Evolutionary conservation across 2,888 invertebrate genomes (phyloP), one percentile per base, ranked within the genome.

Genomic region (Hypsopygia costalis): DNA sequence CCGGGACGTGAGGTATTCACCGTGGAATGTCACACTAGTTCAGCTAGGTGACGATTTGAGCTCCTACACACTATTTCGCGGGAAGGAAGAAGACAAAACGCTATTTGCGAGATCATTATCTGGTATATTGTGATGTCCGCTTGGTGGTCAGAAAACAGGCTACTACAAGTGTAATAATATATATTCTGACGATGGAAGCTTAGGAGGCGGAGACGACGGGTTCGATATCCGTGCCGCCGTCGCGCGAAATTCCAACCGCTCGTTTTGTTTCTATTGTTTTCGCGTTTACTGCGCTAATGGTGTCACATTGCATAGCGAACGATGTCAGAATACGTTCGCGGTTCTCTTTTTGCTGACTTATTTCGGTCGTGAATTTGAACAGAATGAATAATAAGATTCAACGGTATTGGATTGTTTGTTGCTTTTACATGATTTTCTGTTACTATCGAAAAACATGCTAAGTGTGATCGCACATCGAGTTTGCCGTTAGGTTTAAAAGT

Each of bases 241-340:
- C 69, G 75, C 71, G 80, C 76, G 66, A 79, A 79, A 81, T 82
- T 72, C 81, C 78, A 41, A 38, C 65, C 53, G 50, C 58, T 69
- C 62, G 59, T 70, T 73, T 81, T 81, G 67, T 61, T 82, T 55
- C 54, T 73, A 71, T 80, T 81, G 78, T 76, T 67, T 57, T 53
- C 58, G 58, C 66, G 64, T 68, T 70, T 64, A 62, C 64, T 56
- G 54, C 66, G 61, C 72, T 81, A 83, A 85, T 83, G 81, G 83
- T 82, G 83, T 82, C 83, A 81, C 83, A 82, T 83, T 79, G 81
- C 82, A 74, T 65, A 70, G 68, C 76, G 63, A 68, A 69, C 68
- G 70, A 65, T 73, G 72, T 75, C 75, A 70, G 68, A 71, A 68
- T 60, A 68, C 55, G 56, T 51, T 53, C 57, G 32, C 49, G 53